Evolutionary conservation across 2,888 invertebrate species (phyloP).

Genomic region (Andrena praecox): DNA sequence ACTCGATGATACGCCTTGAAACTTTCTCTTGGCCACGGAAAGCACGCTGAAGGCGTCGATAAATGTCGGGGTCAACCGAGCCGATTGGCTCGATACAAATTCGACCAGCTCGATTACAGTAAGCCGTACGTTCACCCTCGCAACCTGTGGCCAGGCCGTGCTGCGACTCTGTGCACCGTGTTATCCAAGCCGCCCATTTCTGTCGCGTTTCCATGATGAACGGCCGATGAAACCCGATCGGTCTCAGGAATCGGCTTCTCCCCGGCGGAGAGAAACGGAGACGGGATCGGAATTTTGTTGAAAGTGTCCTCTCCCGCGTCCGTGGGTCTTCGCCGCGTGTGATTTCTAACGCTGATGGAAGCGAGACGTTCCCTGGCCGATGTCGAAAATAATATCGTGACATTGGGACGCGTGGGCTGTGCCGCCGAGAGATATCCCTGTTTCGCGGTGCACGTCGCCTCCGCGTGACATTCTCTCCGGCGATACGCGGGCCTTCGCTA

Average conservation of each 20-base stretch:
- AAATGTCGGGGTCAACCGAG: background rate
- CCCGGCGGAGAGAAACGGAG: constrained; percentile 45
- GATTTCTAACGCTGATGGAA: constrained; percentile 36
- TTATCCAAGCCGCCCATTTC: constrained; percentile 22
- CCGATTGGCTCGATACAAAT: background rate
- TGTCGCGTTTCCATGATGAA: constrained; percentile 24
- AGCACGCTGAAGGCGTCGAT: background rate
- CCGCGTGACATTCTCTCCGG: background rate
- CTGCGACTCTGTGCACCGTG: background rate
- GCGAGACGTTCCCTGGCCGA: constrained; percentile 7
- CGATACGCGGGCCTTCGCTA: background rate
- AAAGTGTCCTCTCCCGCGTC: constrained; percentile 14
- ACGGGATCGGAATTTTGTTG: constrained; percentile 39
- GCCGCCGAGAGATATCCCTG: constrained; percentile 8
- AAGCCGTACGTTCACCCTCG: constrained; percentile 12
- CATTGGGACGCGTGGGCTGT: constrained; percentile 1
- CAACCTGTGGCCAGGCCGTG: background rate
- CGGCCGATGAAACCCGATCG: constrained; percentile 62
- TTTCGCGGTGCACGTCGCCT: constrained; percentile 5
- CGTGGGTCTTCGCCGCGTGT: constrained; percentile 28
- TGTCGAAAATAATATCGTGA: constrained; percentile 24
- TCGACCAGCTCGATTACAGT: background rate
- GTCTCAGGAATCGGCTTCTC: constrained; percentile 48
- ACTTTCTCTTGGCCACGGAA: background rate
- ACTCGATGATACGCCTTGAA: background rate